A percentile compares a stretch with the other conserved stretches of the same genome.
Evolutionary conservation across 2,797 vertebrate species (phyloP).

Genomic region (Sylvilagus floridanus): DNA sequence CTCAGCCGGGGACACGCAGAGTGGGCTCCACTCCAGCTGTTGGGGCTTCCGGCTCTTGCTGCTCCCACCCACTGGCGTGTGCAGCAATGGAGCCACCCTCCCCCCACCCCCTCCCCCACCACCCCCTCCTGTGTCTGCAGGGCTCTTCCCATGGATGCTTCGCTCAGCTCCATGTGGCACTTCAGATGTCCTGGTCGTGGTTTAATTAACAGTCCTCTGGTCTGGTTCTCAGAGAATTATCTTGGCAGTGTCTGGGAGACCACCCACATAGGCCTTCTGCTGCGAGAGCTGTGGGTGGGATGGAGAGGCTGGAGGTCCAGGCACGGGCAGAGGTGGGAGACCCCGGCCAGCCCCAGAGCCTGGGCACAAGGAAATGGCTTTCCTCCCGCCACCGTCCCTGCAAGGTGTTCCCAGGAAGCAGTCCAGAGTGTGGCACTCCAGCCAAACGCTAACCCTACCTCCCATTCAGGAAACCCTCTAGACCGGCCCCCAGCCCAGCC

Average conservation of each 20-base stretch:
- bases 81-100: accelerated
- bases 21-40: accelerated
- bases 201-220: conserved; percentile 63
- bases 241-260: conserved; percentile 4
- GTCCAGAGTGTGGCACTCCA: neutral
- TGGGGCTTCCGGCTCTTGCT: accelerated
- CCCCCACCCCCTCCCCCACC: accelerated
- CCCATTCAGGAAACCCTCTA: accelerated
- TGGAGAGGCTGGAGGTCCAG: neutral
- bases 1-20: neutral
- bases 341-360: neutral
- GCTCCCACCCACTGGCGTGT: accelerated
- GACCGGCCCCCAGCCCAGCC: neutral
- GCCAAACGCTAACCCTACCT: neutral
- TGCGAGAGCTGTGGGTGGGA: neutral
- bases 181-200: neutral
- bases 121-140: neutral
- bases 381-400: neutral
- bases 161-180: neutral
- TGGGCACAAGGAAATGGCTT: neutral
- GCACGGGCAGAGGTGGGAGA: neutral
- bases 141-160: accelerated
- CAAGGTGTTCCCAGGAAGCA: neutral
- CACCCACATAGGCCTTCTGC: neutral
- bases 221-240: neutral